Conservation (phyloP, 2,797 vertebrate species). For the Oophaga sylvatica region DNA sequence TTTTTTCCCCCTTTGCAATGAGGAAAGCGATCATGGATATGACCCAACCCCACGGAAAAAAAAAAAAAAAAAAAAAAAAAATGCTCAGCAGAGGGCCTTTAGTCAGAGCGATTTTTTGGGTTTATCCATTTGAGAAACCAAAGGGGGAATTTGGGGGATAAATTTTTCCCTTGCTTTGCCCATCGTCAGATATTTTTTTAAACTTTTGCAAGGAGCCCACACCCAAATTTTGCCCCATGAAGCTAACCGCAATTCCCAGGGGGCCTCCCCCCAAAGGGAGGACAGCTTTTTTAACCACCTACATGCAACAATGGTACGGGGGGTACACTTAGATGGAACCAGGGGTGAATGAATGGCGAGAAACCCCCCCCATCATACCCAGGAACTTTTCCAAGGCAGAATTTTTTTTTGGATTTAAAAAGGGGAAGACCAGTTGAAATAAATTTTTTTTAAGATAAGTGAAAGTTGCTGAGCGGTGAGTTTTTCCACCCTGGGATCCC, state of each 20-base stretch:
- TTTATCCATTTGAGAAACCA: not conserved
- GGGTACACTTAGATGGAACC: not conserved
- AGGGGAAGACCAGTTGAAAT: too few species aligned
- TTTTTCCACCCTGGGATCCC: too few species aligned
- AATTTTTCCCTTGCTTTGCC: not conserved
- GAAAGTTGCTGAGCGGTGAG: too few species aligned
- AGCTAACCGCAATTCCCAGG: constrained; percentile 13
- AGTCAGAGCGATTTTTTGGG: not conserved
- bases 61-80: too few species aligned
- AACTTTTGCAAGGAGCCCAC: not conserved
- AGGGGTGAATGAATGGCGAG: not conserved
- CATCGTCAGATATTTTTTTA: not conserved
- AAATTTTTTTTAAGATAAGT: too few species aligned
- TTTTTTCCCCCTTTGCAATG: too few species aligned
- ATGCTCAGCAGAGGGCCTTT: not conserved
- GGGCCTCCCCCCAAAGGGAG: constrained; percentile 9
- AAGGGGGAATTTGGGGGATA: not conserved
- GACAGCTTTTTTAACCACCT: not conserved
- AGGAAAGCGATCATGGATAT: too few species aligned
- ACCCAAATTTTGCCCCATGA: not conserved
- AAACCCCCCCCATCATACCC: too few species aligned
- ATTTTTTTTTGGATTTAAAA: not conserved
- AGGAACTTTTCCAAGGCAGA: not conserved
- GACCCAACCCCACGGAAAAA: too few species aligned
- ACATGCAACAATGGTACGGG: not conserved